Percentiles rank a stretch among this genome's conserved stretches.
Evolutionary conservation across 2,888 invertebrate species (phyloP).

Genomic region (Dusona sp.): DNA sequence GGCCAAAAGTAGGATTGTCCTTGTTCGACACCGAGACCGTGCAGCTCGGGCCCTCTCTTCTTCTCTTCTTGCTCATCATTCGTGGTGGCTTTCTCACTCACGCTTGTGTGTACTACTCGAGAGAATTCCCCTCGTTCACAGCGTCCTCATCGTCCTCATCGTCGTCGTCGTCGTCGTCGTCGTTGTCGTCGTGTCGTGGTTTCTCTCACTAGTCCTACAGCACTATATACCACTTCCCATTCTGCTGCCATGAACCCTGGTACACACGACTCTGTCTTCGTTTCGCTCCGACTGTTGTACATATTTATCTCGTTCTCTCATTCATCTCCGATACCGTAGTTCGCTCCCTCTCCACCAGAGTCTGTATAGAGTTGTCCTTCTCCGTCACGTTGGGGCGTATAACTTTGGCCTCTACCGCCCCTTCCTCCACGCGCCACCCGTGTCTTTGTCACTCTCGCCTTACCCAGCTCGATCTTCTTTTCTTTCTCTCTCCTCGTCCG

Average conservation of each 20-base stretch:
- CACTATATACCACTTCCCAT: slow-evolving; percentile 60
- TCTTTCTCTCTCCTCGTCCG: slow-evolving; percentile 17
- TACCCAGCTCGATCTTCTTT: slow-evolving; percentile 21
- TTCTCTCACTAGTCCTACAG: slow-evolving; percentile 57
- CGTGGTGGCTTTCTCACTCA: slow-evolving; percentile 48
- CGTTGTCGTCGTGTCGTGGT: slow-evolving; percentile 38
- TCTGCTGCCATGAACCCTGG: slow-evolving; percentile 65
- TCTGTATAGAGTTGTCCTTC: slow-evolving; percentile 56
- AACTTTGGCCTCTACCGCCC: slow-evolving; percentile 42
- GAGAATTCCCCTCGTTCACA: slow-evolving; percentile 55
- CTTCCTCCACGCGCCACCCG: slow-evolving; percentile 37
- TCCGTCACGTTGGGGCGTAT: slow-evolving; percentile 51
- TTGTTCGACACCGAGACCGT: slow-evolving; percentile 38
- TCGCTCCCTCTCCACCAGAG: slow-evolving; percentile 40
- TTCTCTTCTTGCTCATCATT: slow-evolving; percentile 18
- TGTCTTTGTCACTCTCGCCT: slow-evolving; percentile 7
- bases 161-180: slow-evolving; percentile 35
- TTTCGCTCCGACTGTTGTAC: slow-evolving; percentile 33
- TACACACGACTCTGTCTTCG: slow-evolving; percentile 44
- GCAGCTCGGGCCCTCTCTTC: slow-evolving; percentile 23
- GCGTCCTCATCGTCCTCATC: slow-evolving; percentile 40
- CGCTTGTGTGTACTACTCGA: slow-evolving; percentile 9
- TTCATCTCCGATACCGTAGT: slow-evolving; percentile 24
- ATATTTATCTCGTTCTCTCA: slow-evolving; percentile 45
- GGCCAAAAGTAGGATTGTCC: slow-evolving; percentile 40